Evolutionary conservation across 2,113 vertebrate genomes (phyloP).

Genomic region (Pelecanus crispus): DNA sequence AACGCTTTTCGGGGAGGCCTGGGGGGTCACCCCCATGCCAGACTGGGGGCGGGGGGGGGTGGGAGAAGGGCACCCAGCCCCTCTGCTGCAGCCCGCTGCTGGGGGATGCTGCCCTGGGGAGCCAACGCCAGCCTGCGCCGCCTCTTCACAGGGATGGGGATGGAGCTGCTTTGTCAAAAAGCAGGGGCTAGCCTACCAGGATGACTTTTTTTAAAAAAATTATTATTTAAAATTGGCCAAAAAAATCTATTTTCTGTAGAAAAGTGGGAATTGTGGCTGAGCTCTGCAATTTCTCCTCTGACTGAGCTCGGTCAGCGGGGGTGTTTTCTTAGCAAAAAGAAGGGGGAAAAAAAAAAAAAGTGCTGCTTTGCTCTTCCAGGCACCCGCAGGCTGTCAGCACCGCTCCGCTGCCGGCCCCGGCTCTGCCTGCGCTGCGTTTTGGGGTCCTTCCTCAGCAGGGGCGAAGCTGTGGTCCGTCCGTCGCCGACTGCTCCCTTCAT

Average conservation of each 20-base stretch:
- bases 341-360: neutral
- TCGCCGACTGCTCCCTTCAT: rapidly evolving
- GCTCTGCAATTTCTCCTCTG: neutral
- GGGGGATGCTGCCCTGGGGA: neutral
- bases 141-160: neutral
- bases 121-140: rapidly evolving
- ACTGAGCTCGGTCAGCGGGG: rapidly evolving
- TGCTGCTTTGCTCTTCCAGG: neutral
- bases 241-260: neutral
- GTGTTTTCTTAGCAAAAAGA: neutral
- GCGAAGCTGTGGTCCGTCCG: rapidly evolving
- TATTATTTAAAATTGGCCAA: neutral
- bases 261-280: neutral
- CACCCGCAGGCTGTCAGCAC: no score
- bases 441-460: neutral
- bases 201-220: no score
- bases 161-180: neutral
- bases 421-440: neutral
- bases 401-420: rapidly evolving
- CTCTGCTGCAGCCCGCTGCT: rapidly evolving
- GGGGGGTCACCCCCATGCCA: neutral
- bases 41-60: rapidly evolving
- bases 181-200: neutral
- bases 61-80: neutral
- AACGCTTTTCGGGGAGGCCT: rapidly evolving